Evolutionary conservation across 2,888 invertebrate species (phyloP).

Genomic region (Branchellion lobata): DNA sequence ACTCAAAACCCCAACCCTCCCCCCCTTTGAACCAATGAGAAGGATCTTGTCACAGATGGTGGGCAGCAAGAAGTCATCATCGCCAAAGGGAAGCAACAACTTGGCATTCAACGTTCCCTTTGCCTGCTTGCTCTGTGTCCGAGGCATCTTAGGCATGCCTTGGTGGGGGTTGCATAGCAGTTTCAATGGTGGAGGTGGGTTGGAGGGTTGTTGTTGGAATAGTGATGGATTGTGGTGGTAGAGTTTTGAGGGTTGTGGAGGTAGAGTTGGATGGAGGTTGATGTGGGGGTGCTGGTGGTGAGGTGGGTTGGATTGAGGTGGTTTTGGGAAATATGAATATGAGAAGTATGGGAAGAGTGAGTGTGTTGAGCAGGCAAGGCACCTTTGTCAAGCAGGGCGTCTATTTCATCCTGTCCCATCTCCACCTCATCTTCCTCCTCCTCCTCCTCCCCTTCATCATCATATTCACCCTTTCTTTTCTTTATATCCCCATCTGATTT

Average conservation of each 20-base stretch:
- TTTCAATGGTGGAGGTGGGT: no score
- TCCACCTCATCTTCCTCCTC: conserved; percentile 41
- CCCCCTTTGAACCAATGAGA: conserved; percentile 48
- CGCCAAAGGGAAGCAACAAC: conserved; percentile 33
- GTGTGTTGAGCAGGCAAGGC: no score
- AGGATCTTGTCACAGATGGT: conserved; percentile 50
- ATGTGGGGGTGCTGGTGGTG: no score
- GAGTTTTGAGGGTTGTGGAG: not conserved
- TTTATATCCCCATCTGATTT: no score
- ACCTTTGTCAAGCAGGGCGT: conserved; percentile 51
- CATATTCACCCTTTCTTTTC: conserved; percentile 14
- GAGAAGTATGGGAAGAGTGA: no score
- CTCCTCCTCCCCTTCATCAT: conserved; percentile 33
- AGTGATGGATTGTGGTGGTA: not conserved
- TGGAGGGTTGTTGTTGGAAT: not conserved
- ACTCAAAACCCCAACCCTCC: not conserved
- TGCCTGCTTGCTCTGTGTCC: conserved; percentile 17
- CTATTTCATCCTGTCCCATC: conserved; percentile 51
- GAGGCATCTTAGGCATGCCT: conserved; percentile 35
- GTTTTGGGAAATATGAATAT: no score
- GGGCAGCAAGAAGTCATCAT: conserved; percentile 47
- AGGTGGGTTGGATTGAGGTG: no score
- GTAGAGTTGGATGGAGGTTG: no score
- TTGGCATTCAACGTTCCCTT: conserved; percentile 24
- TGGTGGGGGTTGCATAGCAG: no score